These are phyloP conservation scores for Hirtodrosophila trivittata DNA, from an alignment of 2,888 invertebrate species.

Conservation along the genomic window DNA sequence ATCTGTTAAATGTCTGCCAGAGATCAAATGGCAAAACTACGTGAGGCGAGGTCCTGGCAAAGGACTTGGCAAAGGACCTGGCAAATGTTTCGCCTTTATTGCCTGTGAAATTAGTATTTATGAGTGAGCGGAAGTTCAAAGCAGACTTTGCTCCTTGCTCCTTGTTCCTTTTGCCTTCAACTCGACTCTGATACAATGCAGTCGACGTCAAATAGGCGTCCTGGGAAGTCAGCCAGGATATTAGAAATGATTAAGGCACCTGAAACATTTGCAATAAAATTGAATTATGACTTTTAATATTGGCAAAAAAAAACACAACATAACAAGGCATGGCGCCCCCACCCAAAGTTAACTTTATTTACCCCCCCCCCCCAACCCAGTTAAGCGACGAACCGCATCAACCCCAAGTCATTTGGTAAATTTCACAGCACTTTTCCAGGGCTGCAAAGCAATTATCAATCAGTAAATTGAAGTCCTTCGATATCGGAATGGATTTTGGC, in stretches of 20 bases:
- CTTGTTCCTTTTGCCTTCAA: too few relatives aligned
- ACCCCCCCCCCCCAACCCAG: neutral
- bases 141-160: conserved; percentile 9
- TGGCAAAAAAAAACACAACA: conserved; percentile 43
- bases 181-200: conserved; percentile 34
- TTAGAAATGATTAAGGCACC: conserved; percentile 82
- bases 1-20: conserved; percentile 72
- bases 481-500: too few relatives aligned
- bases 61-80: conserved; percentile 44
- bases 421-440: conserved; percentile 33
- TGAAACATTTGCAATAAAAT: conserved; percentile 83
- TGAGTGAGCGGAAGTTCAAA: conserved; percentile 65
- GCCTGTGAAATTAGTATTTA: conserved; percentile 84
- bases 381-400: conserved; percentile 15
- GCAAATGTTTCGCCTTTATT: conserved; percentile 82
- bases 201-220: conserved; percentile 58
- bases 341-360: neutral
- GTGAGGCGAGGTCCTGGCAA: conserved; percentile 51
- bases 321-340: conserved; percentile 9
- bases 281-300: conserved; percentile 82
- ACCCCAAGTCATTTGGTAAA: conserved; percentile 39
- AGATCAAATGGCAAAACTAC: conserved; percentile 66
- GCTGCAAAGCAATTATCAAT: conserved; percentile 32
- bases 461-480: neutral
- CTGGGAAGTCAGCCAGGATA: conserved; percentile 73